Percentiles rank a stretch among this genome's conserved stretches.
phyloP scores from a whole-genome alignment of 2,888 invertebrate species.

The Arctia plantaginis region DNA sequence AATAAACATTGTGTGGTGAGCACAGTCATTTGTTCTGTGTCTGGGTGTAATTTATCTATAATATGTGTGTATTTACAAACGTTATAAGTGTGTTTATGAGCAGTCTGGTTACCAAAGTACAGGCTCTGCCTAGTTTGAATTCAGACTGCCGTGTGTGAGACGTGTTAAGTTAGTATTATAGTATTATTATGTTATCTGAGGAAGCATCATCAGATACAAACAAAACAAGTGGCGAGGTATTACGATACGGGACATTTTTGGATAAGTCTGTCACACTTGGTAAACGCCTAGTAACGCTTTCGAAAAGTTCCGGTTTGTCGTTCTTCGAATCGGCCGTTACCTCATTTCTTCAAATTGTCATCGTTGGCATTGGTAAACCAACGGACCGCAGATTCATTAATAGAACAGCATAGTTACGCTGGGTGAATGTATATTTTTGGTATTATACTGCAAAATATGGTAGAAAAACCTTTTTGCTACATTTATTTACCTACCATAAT shows the following conservation, averaged over 20 bases:
- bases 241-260: background rate
- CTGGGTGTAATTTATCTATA: no score
- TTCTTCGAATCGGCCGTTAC: background rate
- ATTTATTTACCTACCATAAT: no score
- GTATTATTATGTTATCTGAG: no score
- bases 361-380: background rate
- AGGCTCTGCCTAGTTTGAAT: no score
- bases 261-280: background rate
- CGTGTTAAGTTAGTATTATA: no score
- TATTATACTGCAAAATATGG: background rate
- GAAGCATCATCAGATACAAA: background rate
- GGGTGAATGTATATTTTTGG: background rate
- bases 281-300: background rate
- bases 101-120: no score
- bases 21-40: no score
- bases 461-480: no score
- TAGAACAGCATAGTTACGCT: background rate
- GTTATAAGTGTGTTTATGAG: no score
- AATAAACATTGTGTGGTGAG: no score
- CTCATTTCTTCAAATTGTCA: background rate
- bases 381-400: background rate
- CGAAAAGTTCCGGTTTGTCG: background rate
- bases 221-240: background rate
- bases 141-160: no score
- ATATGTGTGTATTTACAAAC: no score